Conservation (phyloP, 2,113 vertebrate species). For the Galbula dea region DNA sequence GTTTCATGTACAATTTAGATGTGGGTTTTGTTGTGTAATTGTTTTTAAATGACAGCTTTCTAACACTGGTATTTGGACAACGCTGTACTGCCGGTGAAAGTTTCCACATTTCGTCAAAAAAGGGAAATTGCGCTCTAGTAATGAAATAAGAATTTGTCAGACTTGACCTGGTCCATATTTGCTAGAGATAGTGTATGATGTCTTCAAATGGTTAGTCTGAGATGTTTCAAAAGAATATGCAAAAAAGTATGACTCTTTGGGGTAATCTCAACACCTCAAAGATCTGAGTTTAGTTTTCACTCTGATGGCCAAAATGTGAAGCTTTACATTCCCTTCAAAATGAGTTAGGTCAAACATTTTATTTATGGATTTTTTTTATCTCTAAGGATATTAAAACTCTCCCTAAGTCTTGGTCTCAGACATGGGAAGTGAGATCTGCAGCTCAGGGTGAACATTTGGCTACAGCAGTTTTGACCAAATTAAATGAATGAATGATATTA, state of each 20-base stretch:
- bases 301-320: neutral
- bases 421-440: neutral
- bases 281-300: neutral
- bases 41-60: neutral
- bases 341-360: neutral
- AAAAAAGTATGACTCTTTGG: neutral
- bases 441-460: slow-evolving; percentile 43
- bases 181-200: neutral
- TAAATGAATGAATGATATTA: slow-evolving; percentile 61
- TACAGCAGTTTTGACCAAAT: slow-evolving; percentile 48
- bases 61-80: neutral
- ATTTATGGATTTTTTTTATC: neutral
- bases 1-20: neutral
- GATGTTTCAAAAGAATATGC: neutral
- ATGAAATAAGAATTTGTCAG: neutral
- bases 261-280: neutral
- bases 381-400: neutral
- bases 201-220: neutral
- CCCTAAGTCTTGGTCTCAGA: neutral
- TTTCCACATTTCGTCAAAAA: neutral
- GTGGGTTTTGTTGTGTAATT: neutral
- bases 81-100: neutral
- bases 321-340: neutral
- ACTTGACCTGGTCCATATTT: neutral
- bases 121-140: neutral